A percentile compares a stretch with the other conserved stretches of the same genome.
phyloP scores from a whole-genome alignment of 2,113 vertebrate genomes.

The Vanacampus margaritifer region DNA sequence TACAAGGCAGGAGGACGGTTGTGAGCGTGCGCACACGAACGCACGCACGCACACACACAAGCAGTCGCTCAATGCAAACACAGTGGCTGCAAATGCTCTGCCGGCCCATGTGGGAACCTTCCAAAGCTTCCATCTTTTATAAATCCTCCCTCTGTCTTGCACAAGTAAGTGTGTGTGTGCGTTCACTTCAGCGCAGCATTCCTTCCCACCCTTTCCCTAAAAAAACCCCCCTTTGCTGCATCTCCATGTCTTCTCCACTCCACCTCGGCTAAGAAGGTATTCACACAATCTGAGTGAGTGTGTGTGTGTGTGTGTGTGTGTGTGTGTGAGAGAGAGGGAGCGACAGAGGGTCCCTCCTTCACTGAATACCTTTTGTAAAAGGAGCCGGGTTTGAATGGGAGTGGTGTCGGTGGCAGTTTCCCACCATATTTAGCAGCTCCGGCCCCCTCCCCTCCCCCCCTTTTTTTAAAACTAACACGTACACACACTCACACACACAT shows the following conservation, averaged over 20 bases:
- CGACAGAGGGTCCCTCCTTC: constrained; percentile 45
- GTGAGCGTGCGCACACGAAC: constrained; percentile 12
- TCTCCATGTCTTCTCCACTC: constrained; percentile 24
- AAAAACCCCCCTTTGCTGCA: constrained; percentile 21
- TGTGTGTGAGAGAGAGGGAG: constrained; percentile 30
- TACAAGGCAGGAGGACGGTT: constrained; percentile 56
- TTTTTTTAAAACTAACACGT: not conserved
- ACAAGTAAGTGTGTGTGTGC: constrained; percentile 38
- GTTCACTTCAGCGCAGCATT: constrained; percentile 55
- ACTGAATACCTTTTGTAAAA: constrained; percentile 70
- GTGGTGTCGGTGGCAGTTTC: constrained; percentile 68
- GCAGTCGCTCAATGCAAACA: constrained; percentile 13
- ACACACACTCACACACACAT: constrained; percentile 17
- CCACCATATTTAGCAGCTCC: constrained; percentile 67
- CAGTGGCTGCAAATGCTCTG: constrained; percentile 49
- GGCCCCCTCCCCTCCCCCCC: constrained; percentile 3
- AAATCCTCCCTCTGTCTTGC: constrained; percentile 59
- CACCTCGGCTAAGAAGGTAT: constrained; percentile 47
- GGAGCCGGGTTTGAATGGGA: constrained; percentile 65
- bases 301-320: constrained; percentile 23
- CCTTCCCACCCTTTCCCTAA: constrained; percentile 33
- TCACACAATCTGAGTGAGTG: constrained; percentile 15
- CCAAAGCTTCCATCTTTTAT: constrained; percentile 58
- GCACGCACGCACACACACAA: constrained; percentile 15
- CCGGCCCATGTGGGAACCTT: constrained; percentile 53